Conservation (phyloP, 2,797 vertebrate species). For the Megaceryle alcyon region DNA sequence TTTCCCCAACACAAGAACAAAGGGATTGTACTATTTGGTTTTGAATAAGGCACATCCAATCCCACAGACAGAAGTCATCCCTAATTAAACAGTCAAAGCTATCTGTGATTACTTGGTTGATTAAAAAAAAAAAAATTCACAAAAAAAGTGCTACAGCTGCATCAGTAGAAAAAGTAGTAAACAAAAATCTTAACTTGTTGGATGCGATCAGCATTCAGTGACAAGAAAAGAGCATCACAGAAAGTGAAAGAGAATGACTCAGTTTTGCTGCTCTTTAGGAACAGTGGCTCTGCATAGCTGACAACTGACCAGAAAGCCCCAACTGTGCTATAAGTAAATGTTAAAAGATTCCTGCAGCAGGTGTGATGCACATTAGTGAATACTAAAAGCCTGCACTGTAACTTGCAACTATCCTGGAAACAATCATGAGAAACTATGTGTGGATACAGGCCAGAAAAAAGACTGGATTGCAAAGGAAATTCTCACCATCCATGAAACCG, state of each 20-base stretch:
- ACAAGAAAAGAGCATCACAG: neutral
- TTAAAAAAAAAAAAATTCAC: neutral
- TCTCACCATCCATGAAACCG: neutral
- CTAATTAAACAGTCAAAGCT: conserved; percentile 25
- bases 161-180: neutral
- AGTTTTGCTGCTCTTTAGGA: neutral
- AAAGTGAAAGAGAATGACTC: neutral
- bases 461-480: neutral
- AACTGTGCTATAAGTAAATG: neutral
- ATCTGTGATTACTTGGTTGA: neutral
- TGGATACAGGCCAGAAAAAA: neutral
- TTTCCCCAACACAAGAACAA: neutral
- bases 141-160: neutral
- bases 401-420: neutral
- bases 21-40: neutral
- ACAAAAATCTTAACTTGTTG: neutral
- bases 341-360: neutral
- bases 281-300: neutral
- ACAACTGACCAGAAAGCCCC: neutral
- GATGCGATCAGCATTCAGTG: neutral
- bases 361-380: neutral
- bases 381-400: neutral
- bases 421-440: neutral
- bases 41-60: neutral
- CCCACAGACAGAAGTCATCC: neutral